Evolutionary conservation across 64 coral and sea anemone species (phyloP).

Genomic region (Stichodactyla mertensii): DNA sequence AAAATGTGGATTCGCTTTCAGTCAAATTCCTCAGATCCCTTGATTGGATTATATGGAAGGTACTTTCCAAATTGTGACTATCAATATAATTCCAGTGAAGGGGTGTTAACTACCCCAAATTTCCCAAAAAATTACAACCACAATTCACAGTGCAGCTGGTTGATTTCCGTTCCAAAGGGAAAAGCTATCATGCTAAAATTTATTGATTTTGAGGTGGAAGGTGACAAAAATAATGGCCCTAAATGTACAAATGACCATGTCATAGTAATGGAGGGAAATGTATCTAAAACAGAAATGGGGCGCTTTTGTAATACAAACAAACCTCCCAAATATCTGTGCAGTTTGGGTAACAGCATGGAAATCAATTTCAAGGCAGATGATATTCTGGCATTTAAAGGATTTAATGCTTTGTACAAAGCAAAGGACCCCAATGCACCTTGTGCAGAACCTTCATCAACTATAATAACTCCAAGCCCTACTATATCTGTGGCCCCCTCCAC

Average conservation of each 20-base stretch:
- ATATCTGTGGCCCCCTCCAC: conserved; percentile 21
- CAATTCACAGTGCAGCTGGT: conserved; percentile 73
- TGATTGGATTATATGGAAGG: conserved; percentile 59
- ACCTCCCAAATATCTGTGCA: conserved; percentile 69
- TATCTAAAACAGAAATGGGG: conserved; percentile 48
- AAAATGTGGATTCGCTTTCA: conserved; percentile 73
- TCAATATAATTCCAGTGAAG: conserved; percentile 16
- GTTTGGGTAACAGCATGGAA: conserved; percentile 38
- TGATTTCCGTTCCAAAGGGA: conserved; percentile 43
- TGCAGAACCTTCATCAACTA: conserved; percentile 34
- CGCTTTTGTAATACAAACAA: conserved; percentile 66
- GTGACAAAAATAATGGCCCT: conserved; percentile 36
- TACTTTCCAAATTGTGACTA: conserved; percentile 70
- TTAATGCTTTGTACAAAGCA: conserved; percentile 52
- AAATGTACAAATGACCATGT: conserved; percentile 60
- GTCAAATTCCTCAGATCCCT: conserved; percentile 71
- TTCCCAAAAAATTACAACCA: conserved; percentile 79
- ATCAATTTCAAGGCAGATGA: conserved; percentile 77
- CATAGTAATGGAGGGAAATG: conserved; percentile 55
- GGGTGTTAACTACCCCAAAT: conserved; percentile 54
- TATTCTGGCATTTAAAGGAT: conserved; percentile 62
- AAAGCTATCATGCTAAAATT: conserved; percentile 62
- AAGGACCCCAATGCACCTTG: conserved; percentile 43
- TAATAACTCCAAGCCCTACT: conserved; percentile 26
- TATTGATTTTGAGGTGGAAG: conserved; percentile 62